Evolutionary conservation across 1,140 invertebrate species (phyloP), one percentile per base, ranked within the genome.

Genomic region (Philotrypesis tridentata): DNA sequence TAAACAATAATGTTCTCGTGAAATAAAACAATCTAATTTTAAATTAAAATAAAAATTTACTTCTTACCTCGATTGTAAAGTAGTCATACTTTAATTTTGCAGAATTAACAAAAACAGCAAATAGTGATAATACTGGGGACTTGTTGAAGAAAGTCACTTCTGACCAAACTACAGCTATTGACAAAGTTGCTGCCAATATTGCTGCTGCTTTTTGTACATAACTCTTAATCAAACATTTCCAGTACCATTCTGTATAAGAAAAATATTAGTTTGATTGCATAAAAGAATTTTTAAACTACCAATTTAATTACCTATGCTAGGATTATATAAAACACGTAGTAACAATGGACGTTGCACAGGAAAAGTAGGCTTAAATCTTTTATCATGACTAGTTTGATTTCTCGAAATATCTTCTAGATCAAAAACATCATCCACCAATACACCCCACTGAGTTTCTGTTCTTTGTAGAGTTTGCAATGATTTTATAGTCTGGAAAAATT

Each of bases 111-210:
- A 99, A 96, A 60, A 96, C 94, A 63, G 99, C 99, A 93, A 99
- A 99, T 71, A 99, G 93, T 0, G 98, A 99, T 7, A 99, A 92
- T 25, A 98, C 96, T 1, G 98, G 98, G 31, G 92, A 89, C 88
- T 96, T 95, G 86, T 96, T 96, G 92, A 99, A 99, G 91, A 99
- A 99, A 0, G 98, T 98, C 73, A 99, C 95, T 93, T 99, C 99
- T 9, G 98, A 99, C 98, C 99, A 99, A 17, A 99, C 96, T 63
- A 99, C 97, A 87, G 96, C 94, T 29, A 96, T 91, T 0, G 98
- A 99, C 88, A 99, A 93, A 37, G 96, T 92, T 3, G 94, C 95
- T 7, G 97, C 94, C 1, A 96, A 85, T 68, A 98, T 90, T 11
- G 97, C 96, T 70, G 96, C 87, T 0, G 93, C 87, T 87, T 96